A percentile compares a stretch with the other conserved stretches of the same genome.
phyloP scores from a whole-genome alignment of 2,797 vertebrate species.

The Ambastaia sidthimunki region DNA sequence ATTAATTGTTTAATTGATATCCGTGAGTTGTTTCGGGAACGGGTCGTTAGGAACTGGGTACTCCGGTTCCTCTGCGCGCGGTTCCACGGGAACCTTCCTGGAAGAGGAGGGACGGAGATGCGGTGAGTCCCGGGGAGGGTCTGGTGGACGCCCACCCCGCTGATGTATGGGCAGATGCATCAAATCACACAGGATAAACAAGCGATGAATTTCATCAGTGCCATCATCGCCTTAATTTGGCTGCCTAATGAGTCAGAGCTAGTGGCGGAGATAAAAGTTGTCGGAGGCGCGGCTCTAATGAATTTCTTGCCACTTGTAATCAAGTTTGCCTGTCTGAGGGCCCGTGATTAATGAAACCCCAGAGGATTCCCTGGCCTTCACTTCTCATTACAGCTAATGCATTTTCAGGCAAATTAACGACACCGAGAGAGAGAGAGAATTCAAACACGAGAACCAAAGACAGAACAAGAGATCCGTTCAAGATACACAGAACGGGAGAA shows the following conservation, averaged over 20 bases:
- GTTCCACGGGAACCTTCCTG: not conserved
- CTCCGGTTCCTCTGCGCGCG: not conserved
- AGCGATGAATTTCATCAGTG: constrained; percentile 96
- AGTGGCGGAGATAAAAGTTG: constrained; percentile 96
- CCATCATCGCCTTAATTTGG: constrained; percentile 97
- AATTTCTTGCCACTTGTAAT: constrained; percentile 94
- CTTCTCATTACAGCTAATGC: constrained; percentile 91
- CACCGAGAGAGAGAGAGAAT: constrained; percentile 61
- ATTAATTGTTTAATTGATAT: constrained; percentile 51
- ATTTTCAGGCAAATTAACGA: constrained; percentile 89
- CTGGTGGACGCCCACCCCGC: constrained; percentile 71
- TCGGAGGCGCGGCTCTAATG: constrained; percentile 84
- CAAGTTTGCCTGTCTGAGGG: constrained; percentile 97
- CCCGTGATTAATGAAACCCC: constrained; percentile 94
- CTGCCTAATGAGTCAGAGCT: constrained; percentile 97
- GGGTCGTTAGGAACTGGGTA: constrained; percentile 34
- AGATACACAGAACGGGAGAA: not conserved
- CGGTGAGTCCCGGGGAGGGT: constrained; percentile 77
- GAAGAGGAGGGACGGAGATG: constrained; percentile 53
- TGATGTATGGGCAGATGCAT: constrained; percentile 92
- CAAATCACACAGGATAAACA: constrained; percentile 98
- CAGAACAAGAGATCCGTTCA: not conserved
- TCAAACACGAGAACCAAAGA: not conserved
- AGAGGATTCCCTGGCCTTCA: constrained; percentile 94
- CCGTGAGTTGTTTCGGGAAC: constrained; percentile 34